Percentiles rank a stretch among this genome's conserved stretches.
phyloP scores from a whole-genome alignment of 2,888 invertebrate genomes.

The Phoenoteleia sp. region DNA sequence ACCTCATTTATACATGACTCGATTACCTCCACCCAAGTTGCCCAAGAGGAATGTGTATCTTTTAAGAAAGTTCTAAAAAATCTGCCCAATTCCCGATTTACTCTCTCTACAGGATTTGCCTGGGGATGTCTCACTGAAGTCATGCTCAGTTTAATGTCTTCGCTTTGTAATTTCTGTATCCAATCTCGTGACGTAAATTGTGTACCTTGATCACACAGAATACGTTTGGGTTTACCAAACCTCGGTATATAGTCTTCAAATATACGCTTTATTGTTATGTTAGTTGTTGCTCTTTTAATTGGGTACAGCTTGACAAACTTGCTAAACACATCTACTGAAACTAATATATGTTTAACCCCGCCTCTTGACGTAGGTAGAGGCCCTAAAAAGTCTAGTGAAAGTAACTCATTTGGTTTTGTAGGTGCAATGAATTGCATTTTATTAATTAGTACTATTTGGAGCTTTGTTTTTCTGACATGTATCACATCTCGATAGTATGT shows the following conservation, averaged over 20 bases:
- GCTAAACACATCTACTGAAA: slow-evolving; percentile 4
- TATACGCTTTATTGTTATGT: neutral
- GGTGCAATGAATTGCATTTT: no score
- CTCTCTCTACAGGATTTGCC: neutral
- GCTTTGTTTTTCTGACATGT: neutral
- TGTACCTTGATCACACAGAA: neutral
- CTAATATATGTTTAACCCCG: neutral
- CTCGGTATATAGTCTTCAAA: neutral
- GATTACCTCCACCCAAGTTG: neutral
- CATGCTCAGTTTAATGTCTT: neutral
- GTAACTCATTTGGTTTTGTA: no score
- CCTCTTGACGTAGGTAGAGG: slow-evolving; percentile 6
- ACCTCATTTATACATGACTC: neutral
- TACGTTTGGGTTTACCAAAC: neutral
- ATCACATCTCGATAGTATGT: neutral
- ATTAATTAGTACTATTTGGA: neutral
- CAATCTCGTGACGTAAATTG: neutral
- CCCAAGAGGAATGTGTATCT: neutral
- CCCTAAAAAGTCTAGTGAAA: neutral
- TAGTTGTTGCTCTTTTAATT: neutral
- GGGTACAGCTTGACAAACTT: no score
- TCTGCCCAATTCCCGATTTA: neutral
- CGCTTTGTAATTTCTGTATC: neutral
- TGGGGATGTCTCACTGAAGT: neutral
- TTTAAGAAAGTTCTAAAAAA: neutral